phyloP scores from a whole-genome alignment of 2,888 invertebrate genomes.

The Melanchra persicariae region DNA sequence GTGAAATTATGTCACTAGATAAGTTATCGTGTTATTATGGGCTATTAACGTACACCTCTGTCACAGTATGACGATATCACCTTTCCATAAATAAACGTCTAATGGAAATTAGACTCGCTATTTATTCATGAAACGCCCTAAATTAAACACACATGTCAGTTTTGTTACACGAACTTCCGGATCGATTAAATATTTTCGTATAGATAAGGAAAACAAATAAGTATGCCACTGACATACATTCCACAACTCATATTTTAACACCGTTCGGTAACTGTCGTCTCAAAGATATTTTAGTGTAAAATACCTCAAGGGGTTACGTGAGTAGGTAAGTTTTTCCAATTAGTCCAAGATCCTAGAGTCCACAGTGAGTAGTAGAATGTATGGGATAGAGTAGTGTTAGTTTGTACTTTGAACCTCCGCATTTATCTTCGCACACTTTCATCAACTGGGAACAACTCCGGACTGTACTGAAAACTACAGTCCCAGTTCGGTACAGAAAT shows the following conservation, averaged over 20 bases:
- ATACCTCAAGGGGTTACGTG: neutral
- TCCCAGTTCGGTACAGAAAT: too few species aligned
- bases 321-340: neutral
- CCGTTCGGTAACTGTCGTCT: neutral
- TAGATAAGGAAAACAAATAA: neutral
- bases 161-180: conserved; percentile 7
- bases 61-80: conserved; percentile 7
- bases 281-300: neutral
- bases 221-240: neutral
- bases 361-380: too few species aligned
- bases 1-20: conserved; percentile 6
- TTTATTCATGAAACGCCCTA: conserved; percentile 11
- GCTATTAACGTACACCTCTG: conserved; percentile 10
- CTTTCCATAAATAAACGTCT: conserved; percentile 9
- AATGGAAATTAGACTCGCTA: conserved; percentile 23
- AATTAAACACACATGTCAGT: conserved; percentile 17
- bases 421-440: too few species aligned
- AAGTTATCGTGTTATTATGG: conserved; percentile 16
- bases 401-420: too few species aligned
- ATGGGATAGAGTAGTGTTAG: too few species aligned
- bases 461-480: too few species aligned
- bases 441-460: too few species aligned
- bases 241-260: neutral
- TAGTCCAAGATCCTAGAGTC: too few species aligned
- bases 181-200: neutral